phyloP scores from a whole-genome alignment of 2,113 vertebrate genomes.

The Microcebus ravelobensis region DNA sequence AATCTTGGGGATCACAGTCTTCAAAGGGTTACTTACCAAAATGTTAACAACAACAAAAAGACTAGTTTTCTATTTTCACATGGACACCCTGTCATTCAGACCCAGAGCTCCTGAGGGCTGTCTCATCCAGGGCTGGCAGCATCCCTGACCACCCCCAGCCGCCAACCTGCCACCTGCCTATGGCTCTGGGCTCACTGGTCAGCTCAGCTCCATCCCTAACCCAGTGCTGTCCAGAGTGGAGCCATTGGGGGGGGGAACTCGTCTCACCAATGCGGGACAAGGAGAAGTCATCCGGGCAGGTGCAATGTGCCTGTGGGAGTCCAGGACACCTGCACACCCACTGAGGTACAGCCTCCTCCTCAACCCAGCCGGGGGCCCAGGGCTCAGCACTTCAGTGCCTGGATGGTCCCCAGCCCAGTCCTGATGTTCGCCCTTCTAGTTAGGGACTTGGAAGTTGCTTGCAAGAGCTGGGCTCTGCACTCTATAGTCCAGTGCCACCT shows the following conservation, averaged over 20 bases:
- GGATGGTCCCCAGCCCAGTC: not conserved
- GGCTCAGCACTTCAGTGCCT: not conserved
- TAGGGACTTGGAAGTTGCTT: not conserved
- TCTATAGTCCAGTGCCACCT: not conserved
- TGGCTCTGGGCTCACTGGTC: not conserved
- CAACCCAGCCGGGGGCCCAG: not conserved
- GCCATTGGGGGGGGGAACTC: not conserved
- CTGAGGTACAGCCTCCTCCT: not conserved
- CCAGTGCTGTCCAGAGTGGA: not conserved
- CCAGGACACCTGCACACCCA: not conserved
- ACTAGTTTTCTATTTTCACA: not conserved
- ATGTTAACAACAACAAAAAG: not conserved
- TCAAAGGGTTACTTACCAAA: not conserved
- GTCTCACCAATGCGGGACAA: not conserved
- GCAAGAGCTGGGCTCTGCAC: not conserved
- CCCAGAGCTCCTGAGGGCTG: not conserved
- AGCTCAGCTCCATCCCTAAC: not conserved
- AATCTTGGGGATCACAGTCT: not conserved
- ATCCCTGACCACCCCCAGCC: not conserved
- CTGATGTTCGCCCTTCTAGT: not conserved
- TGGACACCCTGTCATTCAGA: not conserved
- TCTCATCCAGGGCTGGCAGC: not conserved
- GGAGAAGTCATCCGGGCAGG: not conserved
- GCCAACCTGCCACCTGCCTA: fast-evolving
- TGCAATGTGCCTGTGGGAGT: not conserved